Conservation (phyloP, 2,113 vertebrate genomes). For the Rutilus rutilus region DNA sequence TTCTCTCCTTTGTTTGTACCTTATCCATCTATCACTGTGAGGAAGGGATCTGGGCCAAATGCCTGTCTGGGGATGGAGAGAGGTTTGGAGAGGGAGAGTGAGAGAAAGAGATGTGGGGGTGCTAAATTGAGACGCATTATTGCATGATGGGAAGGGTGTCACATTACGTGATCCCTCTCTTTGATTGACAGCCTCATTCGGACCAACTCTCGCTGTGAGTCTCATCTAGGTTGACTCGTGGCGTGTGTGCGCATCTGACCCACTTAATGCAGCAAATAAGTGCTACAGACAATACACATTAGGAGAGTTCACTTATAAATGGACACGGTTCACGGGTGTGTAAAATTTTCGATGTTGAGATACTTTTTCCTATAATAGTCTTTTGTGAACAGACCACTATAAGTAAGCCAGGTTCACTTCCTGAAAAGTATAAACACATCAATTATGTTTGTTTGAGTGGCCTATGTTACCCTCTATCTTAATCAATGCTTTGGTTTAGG, state of each 20-base stretch:
- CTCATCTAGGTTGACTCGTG: conserved; percentile 28
- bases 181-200: conserved; percentile 51
- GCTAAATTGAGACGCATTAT: conserved; percentile 57
- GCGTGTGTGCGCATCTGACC: conserved; percentile 5
- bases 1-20: conserved; percentile 38
- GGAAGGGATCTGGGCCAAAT: conserved; percentile 41
- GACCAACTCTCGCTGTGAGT: conserved; percentile 24
- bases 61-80: conserved; percentile 26
- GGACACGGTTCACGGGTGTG: neutral
- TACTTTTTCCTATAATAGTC: neutral
- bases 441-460: conserved; percentile 1
- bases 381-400: neutral
- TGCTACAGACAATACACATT: neutral
- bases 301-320: neutral
- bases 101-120: conserved; percentile 9
- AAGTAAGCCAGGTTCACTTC: conserved; percentile 9
- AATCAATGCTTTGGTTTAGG: neutral
- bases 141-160: conserved; percentile 52
- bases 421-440: neutral
- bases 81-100: conserved; percentile 14
- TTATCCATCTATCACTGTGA: conserved; percentile 41
- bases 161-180: conserved; percentile 49
- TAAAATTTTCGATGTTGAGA: neutral
- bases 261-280: conserved; percentile 27
- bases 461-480: neutral